Evolutionary conservation across 2,113 vertebrate species (phyloP).

Genomic region (Pampusana beccarii): DNA sequence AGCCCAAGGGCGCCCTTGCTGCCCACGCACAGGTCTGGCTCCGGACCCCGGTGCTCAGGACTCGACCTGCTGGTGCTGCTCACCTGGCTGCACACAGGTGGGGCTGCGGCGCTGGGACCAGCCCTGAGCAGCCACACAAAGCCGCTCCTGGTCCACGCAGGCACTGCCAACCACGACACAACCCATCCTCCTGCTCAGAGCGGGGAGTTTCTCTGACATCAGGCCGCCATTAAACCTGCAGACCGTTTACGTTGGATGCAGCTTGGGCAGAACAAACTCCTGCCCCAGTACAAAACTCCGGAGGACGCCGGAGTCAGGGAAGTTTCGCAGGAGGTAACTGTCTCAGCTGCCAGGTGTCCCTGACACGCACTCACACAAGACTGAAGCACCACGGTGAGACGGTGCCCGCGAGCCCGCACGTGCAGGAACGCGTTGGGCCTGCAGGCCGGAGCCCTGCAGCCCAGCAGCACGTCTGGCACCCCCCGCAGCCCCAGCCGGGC

Average conservation of each 20-base stretch:
- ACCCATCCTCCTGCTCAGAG: no score
- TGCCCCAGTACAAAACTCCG: neutral
- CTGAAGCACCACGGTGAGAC: neutral
- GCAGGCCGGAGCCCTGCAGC: neutral
- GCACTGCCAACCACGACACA: neutral
- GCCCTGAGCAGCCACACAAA: neutral
- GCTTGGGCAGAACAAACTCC: neutral
- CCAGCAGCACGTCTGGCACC: neutral
- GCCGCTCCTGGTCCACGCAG: neutral
- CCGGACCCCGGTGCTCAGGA: neutral
- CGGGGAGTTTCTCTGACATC: neutral
- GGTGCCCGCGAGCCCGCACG: accelerated
- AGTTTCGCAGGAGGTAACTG: neutral
- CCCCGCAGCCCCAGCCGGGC: neutral
- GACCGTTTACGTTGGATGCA: neutral
- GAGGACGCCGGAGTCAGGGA: accelerated
- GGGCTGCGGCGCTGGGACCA: neutral
- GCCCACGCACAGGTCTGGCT: neutral
- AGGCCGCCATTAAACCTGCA: neutral
- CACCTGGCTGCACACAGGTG: accelerated
- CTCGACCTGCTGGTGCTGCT: accelerated
- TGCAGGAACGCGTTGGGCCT: neutral
- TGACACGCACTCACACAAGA: accelerated
- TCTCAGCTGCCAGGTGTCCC: neutral
- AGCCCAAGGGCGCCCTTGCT: neutral